phyloP scores from a whole-genome alignment of 2,888 invertebrate species.

The Lepidonotus clava region DNA sequence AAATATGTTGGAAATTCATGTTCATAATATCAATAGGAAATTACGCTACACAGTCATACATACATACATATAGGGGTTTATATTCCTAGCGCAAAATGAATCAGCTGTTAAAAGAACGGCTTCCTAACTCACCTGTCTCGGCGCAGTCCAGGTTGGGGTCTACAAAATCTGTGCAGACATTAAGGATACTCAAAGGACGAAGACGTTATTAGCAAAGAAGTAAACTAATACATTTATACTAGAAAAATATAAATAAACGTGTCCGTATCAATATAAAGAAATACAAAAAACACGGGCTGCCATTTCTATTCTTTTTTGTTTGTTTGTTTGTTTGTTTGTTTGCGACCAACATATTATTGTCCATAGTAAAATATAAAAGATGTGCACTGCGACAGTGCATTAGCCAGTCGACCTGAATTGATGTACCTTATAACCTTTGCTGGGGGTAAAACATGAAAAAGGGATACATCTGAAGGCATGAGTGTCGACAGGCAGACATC shows the following conservation, averaged over 20 bases:
- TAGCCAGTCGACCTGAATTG: neutral
- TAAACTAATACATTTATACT: no score
- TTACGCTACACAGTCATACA: no score
- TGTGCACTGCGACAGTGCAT: neutral
- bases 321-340: no score
- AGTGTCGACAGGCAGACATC: slow-evolving; percentile 75
- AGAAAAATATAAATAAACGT: neutral
- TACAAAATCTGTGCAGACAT: slow-evolving; percentile 73
- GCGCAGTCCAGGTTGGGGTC: slow-evolving; percentile 77
- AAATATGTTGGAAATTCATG: no score
- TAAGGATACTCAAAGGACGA: slow-evolving; percentile 65
- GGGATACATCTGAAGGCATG: slow-evolving; percentile 79
- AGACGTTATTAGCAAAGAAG: no score
- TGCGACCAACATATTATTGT: neutral
- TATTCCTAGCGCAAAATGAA: no score
- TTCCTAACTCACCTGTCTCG: slow-evolving; percentile 72
- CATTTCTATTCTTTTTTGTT: no score
- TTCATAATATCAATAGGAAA: no score
- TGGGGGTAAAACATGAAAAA: slow-evolving; percentile 54
- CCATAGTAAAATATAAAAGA: neutral
- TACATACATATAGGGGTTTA: no score
- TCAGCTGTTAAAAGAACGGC: no score
- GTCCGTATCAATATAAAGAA: no score
- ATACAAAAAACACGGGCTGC: no score
- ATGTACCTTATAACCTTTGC: neutral